These are phyloP conservation scores for Synergus itoensis DNA, from an alignment of 2,888 invertebrate genomes.

Conservation along the genomic window DNA sequence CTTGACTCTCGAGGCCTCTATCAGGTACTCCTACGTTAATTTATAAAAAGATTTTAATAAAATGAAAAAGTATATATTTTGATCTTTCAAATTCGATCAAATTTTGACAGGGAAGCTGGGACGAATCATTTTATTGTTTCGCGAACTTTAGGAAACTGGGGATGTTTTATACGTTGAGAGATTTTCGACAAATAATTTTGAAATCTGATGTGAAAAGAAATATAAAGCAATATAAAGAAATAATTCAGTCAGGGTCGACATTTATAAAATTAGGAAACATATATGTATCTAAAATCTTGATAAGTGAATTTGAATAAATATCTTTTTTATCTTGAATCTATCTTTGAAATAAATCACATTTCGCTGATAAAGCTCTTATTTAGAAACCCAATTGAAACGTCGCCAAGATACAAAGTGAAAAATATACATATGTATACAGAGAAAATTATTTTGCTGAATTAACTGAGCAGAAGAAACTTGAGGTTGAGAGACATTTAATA, in stretches of 20 bases:
- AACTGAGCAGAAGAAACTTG: not conserved
- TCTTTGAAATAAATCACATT: not conserved
- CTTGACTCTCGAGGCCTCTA: not conserved
- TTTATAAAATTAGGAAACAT: not conserved
- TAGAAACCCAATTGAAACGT: not conserved
- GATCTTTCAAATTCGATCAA: not conserved
- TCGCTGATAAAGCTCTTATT: not conserved
- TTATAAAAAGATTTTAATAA: conserved; percentile 8
- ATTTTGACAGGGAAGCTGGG: too few species aligned
- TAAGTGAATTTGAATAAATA: not conserved
- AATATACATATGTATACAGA: not conserved
- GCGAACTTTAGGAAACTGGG: not conserved
- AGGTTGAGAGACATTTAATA: not conserved
- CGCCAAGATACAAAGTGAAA: not conserved
- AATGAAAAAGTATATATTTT: not conserved
- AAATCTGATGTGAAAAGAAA: not conserved
- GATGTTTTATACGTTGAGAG: not conserved
- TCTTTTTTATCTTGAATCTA: not conserved
- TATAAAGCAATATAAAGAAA: too few species aligned
- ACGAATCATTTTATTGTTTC: too few species aligned
- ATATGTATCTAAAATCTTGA: not conserved
- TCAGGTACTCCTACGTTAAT: not conserved
- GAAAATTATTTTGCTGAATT: not conserved
- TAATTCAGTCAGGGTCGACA: not conserved
- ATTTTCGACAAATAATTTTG: not conserved